Percentiles rank a stretch among this genome's conserved stretches.
These are phyloP conservation scores for Oxygymnocypris stewartii DNA, from an alignment of 2,113 vertebrate species.

Conservation along the genomic window DNA sequence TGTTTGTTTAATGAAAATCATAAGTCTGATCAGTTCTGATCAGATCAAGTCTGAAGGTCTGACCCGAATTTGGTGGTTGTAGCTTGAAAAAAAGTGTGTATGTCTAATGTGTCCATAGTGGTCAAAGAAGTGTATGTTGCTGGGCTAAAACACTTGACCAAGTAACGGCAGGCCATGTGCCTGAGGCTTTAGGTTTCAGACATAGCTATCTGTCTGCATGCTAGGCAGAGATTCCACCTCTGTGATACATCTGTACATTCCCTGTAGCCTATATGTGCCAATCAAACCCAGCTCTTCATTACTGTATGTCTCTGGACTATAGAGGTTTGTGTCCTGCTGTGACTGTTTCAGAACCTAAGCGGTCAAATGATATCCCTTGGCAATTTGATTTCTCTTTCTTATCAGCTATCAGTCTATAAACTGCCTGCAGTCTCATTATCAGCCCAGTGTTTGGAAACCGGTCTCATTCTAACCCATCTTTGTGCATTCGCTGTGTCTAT, in stretches of 20 bases:
- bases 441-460: neutral
- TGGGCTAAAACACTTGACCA: neutral
- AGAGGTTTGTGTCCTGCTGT: conserved; percentile 1
- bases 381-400: conserved; percentile 26
- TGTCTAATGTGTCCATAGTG: neutral
- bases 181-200: neutral
- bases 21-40: too few species aligned
- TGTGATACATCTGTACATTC: neutral
- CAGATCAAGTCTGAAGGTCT: too few species aligned
- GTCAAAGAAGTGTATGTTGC: neutral
- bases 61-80: too few species aligned
- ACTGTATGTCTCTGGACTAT: neutral
- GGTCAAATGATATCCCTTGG: conserved; percentile 10
- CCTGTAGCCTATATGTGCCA: neutral
- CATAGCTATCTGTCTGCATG: neutral
- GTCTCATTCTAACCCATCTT: neutral
- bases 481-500: conserved; percentile 1
- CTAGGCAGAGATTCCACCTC: neutral
- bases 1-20: too few species aligned
- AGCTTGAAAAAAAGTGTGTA: neutral
- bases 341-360: neutral
- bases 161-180: neutral
- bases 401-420: conserved; percentile 18
- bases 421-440: conserved; percentile 9
- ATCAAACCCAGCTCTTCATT: neutral